Evolutionary conservation across 2,888 invertebrate genomes (phyloP).

Genomic region (Apotomis turbidana): DNA sequence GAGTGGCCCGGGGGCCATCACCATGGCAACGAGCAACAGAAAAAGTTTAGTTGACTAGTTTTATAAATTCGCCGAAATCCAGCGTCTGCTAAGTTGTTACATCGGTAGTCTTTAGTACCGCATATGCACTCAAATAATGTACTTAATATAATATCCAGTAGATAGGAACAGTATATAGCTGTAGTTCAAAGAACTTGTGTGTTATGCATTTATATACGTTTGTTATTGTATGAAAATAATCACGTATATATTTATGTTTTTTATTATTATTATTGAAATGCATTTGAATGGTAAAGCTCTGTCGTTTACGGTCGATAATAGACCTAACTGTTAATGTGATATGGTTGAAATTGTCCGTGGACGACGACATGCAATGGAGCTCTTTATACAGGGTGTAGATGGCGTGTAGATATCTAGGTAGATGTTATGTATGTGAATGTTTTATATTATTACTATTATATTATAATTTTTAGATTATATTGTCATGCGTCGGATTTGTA

Average conservation of each 20-base stretch:
- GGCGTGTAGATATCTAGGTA: constrained; percentile 75
- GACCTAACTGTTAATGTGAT: constrained; percentile 47
- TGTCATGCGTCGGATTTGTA: constrained; percentile 51
- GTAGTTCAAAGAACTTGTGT: constrained; percentile 72
- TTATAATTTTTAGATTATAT: constrained; percentile 47
- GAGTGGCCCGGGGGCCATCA: too few relatives aligned
- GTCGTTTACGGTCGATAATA: constrained; percentile 51
- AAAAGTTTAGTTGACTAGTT: too few relatives aligned
- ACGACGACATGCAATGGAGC: constrained; percentile 50
- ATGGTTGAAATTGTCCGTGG: constrained; percentile 51
- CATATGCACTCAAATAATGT: constrained; percentile 9
- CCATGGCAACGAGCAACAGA: too few relatives aligned
- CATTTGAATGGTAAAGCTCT: constrained; percentile 55
- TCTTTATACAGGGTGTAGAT: constrained; percentile 51
- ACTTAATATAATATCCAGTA: constrained; percentile 53
- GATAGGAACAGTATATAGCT: constrained; percentile 64
- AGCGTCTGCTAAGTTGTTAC: neutral
- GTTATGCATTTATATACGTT: constrained; percentile 68
- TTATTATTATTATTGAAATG: constrained; percentile 57
- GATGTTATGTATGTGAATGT: constrained; percentile 79
- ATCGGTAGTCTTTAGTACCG: constrained; percentile 3
- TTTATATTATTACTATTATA: constrained; percentile 38
- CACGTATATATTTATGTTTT: constrained; percentile 51
- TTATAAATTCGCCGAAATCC: too few relatives aligned
- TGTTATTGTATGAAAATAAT: constrained; percentile 61